Base-by-base conservation (phyloP, 2,888 invertebrate species). In the Cataglyphis livida region DNA sequence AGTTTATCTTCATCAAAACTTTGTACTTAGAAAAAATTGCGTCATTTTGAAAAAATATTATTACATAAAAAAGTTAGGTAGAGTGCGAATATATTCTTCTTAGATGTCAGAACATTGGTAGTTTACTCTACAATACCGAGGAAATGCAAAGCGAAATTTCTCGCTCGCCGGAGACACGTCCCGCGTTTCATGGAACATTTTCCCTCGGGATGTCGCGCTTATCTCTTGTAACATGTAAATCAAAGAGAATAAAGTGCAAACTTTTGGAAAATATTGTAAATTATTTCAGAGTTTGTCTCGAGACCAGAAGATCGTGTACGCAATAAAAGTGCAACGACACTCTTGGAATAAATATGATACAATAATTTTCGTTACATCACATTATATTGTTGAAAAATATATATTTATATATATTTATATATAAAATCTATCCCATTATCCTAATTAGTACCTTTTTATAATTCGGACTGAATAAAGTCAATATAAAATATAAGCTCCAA, bases 181-280 rank as follows among this genome's bases (percentile, higher is more conserved):
- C 68, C 35, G 25, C 68, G 59, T 70, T 59, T 70, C 59, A 44
- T 70, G 59, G 32, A 70, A 70, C 59, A 61, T 78, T 78, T 59
- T 68, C 68, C 25, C 70, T 79, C 48, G 48, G 59, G n/a, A 51
- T 70, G 25, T 21, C 25, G 35, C 44, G 59, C 70, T 79, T 79
- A 70, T 79, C 70, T 79, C 59, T 59, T 48, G 35, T 25, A 15
- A 61, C 44, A 35, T 79, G 44, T 59, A 79, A 79, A 68, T 79
- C 70, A 79, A 79, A 70, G 78, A 70, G 59, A 59, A 9, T 66
- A 66, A 78, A 66, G 44, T 59, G 59, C 0, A 68, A 78, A 70
- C 59, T 70, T 70, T 79, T 66, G 59, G 44, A n/a, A 59, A 18
- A n/a, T n/a, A 78, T 21, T 70, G 12, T 28, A 44, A 44, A 79